These are phyloP conservation scores for Mesorhabditis spiculigera DNA, from an alignment of 2,888 invertebrate species.

Conservation along the genomic window DNA sequence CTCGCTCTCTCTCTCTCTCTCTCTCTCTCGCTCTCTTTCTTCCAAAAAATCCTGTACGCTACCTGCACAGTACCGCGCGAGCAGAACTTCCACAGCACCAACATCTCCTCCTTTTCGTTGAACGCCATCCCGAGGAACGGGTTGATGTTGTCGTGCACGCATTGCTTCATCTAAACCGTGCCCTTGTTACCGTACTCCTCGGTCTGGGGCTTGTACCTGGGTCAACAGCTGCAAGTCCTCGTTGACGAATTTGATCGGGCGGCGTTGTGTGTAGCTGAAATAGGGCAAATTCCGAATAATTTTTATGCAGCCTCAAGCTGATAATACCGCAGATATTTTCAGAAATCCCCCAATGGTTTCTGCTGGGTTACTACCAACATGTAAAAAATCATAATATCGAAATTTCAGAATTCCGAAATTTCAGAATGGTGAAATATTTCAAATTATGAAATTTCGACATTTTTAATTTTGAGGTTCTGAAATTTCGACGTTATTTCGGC, in stretches of 20 bases:
- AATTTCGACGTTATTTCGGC: too few relatives aligned
- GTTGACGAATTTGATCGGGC: slow-evolving; percentile 45
- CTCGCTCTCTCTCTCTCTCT: too few relatives aligned
- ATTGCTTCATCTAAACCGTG: slow-evolving; percentile 72
- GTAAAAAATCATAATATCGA: too few relatives aligned
- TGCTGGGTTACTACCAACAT: too few relatives aligned
- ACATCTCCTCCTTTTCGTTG: slow-evolving; percentile 56
- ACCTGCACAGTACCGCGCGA: slow-evolving; percentile 51
- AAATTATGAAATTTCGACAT: too few relatives aligned
- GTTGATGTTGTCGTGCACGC: slow-evolving; percentile 92
- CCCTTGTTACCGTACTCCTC: not conserved
- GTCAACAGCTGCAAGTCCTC: slow-evolving; percentile 46
- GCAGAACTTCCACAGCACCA: slow-evolving; percentile 55
- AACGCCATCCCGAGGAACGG: slow-evolving; percentile 78
- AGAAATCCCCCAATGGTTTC: too few relatives aligned
- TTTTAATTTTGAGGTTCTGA: too few relatives aligned
- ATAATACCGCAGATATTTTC: not conserved
- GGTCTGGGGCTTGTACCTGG: slow-evolving; percentile 12
- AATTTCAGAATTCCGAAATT: too few relatives aligned
- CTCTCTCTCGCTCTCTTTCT: not conserved
- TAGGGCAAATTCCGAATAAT: not conserved
- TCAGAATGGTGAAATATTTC: too few relatives aligned
- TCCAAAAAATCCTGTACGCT: not conserved
- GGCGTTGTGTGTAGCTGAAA: slow-evolving; percentile 45
- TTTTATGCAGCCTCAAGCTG: not conserved